A percentile compares a stretch with the other conserved stretches of the same genome.
Evolutionary conservation across 2,113 vertebrate genomes (phyloP).

Genomic region (Phylloscopus trochilus): DNA sequence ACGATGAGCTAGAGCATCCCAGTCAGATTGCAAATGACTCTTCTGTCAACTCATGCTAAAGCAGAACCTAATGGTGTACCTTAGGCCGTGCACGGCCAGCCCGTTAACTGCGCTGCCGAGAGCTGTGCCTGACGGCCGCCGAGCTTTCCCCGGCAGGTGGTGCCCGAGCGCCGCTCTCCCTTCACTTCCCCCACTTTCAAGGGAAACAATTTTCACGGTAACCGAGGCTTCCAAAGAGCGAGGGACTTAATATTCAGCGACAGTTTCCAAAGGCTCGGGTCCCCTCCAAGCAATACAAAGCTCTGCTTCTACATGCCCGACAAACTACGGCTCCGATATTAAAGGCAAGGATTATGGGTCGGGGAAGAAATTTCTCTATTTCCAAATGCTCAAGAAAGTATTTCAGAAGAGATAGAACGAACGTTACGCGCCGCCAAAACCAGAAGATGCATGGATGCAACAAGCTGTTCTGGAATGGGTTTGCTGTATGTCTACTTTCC

Average conservation of each 20-base stretch:
- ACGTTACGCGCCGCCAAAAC: not conserved
- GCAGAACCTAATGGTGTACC: not conserved
- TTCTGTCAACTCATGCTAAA: not conserved
- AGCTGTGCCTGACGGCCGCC: not conserved
- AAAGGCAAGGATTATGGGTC: not conserved
- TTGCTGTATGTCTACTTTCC: not conserved
- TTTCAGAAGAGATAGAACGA: not conserved
- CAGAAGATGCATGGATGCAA: not conserved
- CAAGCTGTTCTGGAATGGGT: not conserved
- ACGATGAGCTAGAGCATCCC: not conserved
- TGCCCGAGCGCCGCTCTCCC: slow-evolving; percentile 7
- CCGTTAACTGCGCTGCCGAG: not conserved
- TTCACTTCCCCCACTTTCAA: not conserved
- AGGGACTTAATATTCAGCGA: not conserved
- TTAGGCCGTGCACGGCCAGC: fast-evolving
- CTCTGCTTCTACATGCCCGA: not conserved
- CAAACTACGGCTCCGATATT: not conserved
- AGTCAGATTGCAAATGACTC: not conserved
- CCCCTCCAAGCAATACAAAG: not conserved
- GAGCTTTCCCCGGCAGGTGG: slow-evolving; percentile 67
- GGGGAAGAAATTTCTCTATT: not conserved
- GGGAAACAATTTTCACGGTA: not conserved
- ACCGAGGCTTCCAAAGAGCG: not conserved
- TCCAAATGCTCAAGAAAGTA: not conserved
- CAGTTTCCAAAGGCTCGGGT: not conserved